Evolutionary conservation across 2,888 invertebrate genomes (phyloP), one percentile per base, ranked within the genome.

Genomic region (Thumatha senex): DNA sequence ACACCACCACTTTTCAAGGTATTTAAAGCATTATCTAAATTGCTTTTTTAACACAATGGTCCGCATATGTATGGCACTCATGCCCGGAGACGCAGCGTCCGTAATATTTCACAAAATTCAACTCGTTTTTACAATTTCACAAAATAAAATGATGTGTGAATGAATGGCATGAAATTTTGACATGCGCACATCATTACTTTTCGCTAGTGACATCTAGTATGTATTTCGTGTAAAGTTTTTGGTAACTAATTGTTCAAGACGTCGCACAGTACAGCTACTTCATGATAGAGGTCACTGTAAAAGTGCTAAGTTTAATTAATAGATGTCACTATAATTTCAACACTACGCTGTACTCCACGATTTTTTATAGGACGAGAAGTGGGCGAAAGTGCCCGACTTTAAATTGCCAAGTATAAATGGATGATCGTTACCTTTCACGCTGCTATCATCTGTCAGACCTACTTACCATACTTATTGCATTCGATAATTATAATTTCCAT

Each of bases 151-250:
- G 84, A 83, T 78, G 76, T 78, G 74, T 62, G 65, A 79, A 84
- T 89, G 89, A 89, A 31, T 31, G 31, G 31, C 87, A 87, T 76
- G 74, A 84, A 82, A 73, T 86, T 86, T 84, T 89, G 90, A 89
- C 90, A 90, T 90, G 90, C 90, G 90, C 86, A 86, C 71, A 75
- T 68, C 72, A 72, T 76, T 48, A 31, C 67, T 67, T 68, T 50
- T 70, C 66, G 54, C 61, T 65, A 58, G 74, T 61, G 82, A 60
- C 79, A 78, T 82, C 86, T 86, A 58, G 53, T 50, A 39, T 4
- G 36, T 44, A 4, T 11, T 12, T 9, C 7, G 11, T 10, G 7
- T 39, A 9, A 43, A 36, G 46, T 36, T 55, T 53, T 0, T 9
- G 5, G 9, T 36, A 1, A 0, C 4, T 24, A 40, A 7, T 13